These are phyloP conservation scores for Apistogramma diplotaenia DNA, from an alignment of 2,113 vertebrate species.

Conservation along the genomic window DNA sequence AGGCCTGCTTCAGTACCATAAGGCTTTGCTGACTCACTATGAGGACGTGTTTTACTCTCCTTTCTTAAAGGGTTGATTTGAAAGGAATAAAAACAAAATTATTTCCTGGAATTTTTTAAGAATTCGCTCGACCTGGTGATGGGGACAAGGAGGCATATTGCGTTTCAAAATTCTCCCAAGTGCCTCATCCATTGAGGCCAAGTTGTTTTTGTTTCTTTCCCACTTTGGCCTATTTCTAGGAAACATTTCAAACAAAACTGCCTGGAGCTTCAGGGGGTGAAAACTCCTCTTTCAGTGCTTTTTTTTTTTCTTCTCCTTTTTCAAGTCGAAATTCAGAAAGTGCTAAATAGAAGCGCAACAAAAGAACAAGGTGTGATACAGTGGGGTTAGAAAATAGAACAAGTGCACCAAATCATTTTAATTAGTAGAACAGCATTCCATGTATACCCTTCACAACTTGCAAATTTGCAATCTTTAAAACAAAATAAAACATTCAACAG, in stretches of 20 bases:
- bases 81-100: neutral
- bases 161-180: neutral
- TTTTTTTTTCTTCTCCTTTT: accelerated
- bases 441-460: slow-evolving; percentile 19
- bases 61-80: neutral
- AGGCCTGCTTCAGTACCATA: neutral
- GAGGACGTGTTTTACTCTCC: neutral
- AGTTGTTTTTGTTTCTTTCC: neutral
- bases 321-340: neutral
- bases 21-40: neutral
- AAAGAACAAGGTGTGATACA: neutral
- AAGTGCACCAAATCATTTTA: slow-evolving; percentile 61
- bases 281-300: neutral
- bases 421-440: slow-evolving; percentile 64
- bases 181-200: neutral
- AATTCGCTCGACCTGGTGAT: neutral
- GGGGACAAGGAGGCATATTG: neutral
- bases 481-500: slow-evolving; percentile 29
- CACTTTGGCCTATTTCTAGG: neutral
- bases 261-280: neutral
- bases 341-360: neutral
- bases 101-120: neutral
- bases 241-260: neutral
- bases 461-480: slow-evolving; percentile 1
- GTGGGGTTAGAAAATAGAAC: slow-evolving; percentile 5